phyloP scores from a whole-genome alignment of 2,113 vertebrate species.

The Alligator mississippiensis region DNA sequence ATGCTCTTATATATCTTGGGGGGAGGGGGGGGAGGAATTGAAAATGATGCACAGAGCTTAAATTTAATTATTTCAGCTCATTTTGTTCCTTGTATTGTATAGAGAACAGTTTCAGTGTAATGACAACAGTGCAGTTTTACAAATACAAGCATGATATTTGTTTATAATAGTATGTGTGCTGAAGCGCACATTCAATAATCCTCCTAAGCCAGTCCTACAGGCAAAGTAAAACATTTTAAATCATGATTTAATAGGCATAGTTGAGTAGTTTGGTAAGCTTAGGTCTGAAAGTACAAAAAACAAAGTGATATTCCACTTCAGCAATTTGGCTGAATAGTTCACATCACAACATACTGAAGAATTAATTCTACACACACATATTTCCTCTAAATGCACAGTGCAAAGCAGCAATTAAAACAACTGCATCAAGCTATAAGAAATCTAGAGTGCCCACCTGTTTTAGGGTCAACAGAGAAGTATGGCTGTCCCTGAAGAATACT shows the following conservation, averaged over 20 bases:
- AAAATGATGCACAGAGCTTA: not conserved
- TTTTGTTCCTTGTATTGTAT: not conserved
- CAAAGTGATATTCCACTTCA: not conserved
- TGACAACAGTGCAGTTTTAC: not conserved
- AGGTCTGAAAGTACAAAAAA: conserved; percentile 4
- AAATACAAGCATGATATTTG: not conserved
- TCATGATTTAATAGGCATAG: not conserved
- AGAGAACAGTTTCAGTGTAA: conserved; percentile 6
- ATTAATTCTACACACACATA: not conserved
- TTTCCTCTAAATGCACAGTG: not conserved
- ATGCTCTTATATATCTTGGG: not conserved
- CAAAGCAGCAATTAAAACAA: not conserved
- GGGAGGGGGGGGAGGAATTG: not conserved
- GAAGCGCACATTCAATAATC: not conserved
- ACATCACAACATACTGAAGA: not conserved
- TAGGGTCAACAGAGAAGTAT: conserved; percentile 97
- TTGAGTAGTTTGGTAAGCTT: conserved; percentile 7
- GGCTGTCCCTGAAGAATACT: conserved; percentile 97
- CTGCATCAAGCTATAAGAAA: not conserved
- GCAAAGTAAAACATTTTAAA: conserved; percentile 7
- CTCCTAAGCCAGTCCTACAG: not conserved
- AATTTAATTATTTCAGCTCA: not conserved
- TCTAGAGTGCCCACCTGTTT: conserved; percentile 84
- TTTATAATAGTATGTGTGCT: not conserved
- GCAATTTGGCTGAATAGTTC: not conserved